Conservation (phyloP, 2,113 vertebrate genomes). For the Mola mola region DNA sequence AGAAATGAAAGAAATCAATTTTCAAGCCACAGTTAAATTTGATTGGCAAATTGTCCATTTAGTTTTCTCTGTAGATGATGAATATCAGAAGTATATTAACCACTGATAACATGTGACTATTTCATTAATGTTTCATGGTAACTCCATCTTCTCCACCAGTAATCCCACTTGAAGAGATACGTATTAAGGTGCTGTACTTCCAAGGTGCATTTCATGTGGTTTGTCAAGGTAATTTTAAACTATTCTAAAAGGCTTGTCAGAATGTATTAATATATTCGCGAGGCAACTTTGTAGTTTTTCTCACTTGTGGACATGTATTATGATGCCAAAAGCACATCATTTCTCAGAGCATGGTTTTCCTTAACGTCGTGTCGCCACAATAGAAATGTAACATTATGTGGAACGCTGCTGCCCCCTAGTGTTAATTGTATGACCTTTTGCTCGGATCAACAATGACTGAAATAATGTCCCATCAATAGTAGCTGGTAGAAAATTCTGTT, state of each 20-base stretch:
- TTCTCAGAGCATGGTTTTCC: conserved; percentile 54
- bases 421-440: conserved; percentile 66
- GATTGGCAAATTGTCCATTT: conserved; percentile 52
- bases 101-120: conserved; percentile 52
- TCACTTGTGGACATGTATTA: conserved; percentile 53
- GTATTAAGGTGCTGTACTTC: conserved; percentile 41
- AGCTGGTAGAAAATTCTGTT: conserved; percentile 40
- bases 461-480: conserved; percentile 55
- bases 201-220: conserved; percentile 45
- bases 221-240: conserved; percentile 51
- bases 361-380: conserved; percentile 25
- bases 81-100: conserved; percentile 37
- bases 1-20: conserved; percentile 25
- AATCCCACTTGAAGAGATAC: conserved; percentile 54
- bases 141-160: conserved; percentile 54
- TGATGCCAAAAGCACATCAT: conserved; percentile 57
- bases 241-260: conserved; percentile 62
- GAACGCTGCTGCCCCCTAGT: conserved; percentile 85
- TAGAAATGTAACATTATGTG: conserved; percentile 57
- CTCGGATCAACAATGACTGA: conserved; percentile 56
- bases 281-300: conserved; percentile 62
- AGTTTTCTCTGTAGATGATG: conserved; percentile 36
- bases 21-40: conserved; percentile 18
- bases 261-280: conserved; percentile 74
- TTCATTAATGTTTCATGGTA: conserved; percentile 66